Conservation (phyloP, 1,140 invertebrate genomes). For the Frieseomelitta varia region DNA sequence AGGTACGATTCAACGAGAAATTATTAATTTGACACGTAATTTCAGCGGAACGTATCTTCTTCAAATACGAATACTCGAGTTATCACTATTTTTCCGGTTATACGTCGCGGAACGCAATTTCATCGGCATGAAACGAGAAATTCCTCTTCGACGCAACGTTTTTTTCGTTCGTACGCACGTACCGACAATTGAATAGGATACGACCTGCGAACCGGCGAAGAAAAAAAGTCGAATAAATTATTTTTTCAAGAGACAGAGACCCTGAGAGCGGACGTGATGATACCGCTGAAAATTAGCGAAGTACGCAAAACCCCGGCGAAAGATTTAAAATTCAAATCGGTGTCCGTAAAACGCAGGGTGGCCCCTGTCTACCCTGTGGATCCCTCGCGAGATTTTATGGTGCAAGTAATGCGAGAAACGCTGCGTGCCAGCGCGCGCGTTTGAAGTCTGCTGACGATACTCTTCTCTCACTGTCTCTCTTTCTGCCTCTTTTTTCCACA, state of each 20-base stretch:
- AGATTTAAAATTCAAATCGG: slow-evolving; percentile 70
- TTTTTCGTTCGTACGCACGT: background rate
- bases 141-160: background rate
- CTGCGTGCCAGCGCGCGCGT: slow-evolving; percentile 37
- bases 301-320: slow-evolving; percentile 50
- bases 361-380: slow-evolving; percentile 30
- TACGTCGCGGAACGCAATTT: background rate
- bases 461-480: background rate
- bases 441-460: slow-evolving; percentile 63
- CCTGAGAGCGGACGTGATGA: background rate
- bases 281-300: slow-evolving; percentile 62
- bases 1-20: background rate
- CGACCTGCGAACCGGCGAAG: background rate
- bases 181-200: slow-evolving; percentile 12
- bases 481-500: background rate
- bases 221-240: slow-evolving; percentile 19
- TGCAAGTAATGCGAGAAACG: slow-evolving; percentile 58
- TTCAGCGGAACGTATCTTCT: background rate
- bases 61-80: background rate
- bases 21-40: background rate
- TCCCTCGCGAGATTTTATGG: slow-evolving; percentile 58
- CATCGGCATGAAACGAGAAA: background rate
- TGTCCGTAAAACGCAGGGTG: slow-evolving; percentile 49
- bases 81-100: background rate
- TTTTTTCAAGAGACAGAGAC: background rate